A percentile compares a stretch with the other conserved stretches of the same genome.
phyloP scores from a whole-genome alignment of 2,888 invertebrate genomes.

The Leptodirus hochenwartii region DNA sequence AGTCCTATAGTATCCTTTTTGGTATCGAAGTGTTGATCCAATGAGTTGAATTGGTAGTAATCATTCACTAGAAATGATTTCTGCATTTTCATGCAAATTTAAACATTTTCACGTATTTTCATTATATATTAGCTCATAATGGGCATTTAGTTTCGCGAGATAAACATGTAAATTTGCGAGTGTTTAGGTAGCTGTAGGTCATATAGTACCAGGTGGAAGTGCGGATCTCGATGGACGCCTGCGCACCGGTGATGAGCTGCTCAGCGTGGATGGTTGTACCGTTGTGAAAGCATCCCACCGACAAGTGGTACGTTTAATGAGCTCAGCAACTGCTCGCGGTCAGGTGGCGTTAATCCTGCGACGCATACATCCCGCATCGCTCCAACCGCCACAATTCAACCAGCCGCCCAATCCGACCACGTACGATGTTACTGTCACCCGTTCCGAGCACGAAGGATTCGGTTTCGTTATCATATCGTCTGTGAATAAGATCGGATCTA shows the following conservation, averaged over 20 bases:
- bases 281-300: constrained; percentile 71
- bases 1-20: too few species aligned
- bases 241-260: constrained; percentile 82
- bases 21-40: background rate
- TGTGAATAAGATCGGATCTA: constrained; percentile 72
- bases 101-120: background rate
- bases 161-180: background rate
- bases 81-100: background rate
- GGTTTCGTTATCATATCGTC: constrained; percentile 98
- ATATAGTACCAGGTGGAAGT: constrained; percentile 91
- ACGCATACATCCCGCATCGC: too few species aligned
- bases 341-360: constrained; percentile 67
- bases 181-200: constrained; percentile 73
- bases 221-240: constrained; percentile 83
- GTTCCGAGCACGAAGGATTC: constrained; percentile 90
- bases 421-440: constrained; percentile 80
- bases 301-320: constrained; percentile 84
- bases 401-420: too few species aligned
- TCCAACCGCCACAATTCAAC: too few species aligned
- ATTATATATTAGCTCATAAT: too few species aligned
- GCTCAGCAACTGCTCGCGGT: constrained; percentile 70
- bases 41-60: constrained; percentile 1
- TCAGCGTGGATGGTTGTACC: constrained; percentile 68
- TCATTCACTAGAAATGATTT: too few species aligned
- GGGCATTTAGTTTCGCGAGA: too few species aligned